phyloP scores from a whole-genome alignment of 2,113 vertebrate species.

The Podilymbus podiceps region DNA sequence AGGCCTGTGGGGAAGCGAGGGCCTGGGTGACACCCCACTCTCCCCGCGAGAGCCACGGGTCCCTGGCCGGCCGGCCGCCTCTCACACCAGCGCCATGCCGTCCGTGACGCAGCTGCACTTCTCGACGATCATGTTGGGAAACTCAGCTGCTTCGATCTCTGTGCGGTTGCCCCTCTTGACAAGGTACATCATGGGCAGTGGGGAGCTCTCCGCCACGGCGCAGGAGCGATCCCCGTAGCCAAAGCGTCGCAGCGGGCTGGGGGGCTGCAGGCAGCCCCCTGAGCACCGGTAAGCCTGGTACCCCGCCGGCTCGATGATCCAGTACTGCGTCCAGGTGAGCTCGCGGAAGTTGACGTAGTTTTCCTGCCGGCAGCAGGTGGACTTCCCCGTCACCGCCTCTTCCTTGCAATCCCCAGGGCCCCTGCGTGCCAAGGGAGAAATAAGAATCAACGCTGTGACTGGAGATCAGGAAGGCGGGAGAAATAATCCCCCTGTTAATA shows the following conservation, averaged over 20 bases:
- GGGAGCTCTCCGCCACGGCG: slow-evolving; percentile 75
- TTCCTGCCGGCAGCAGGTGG: slow-evolving; percentile 81
- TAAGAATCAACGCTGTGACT: neutral
- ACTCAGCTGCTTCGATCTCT: slow-evolving; percentile 87
- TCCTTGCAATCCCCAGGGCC: slow-evolving; percentile 81
- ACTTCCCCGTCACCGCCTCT: slow-evolving; percentile 27
- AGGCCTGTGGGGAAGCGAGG: neutral
- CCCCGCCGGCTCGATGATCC: slow-evolving; percentile 84
- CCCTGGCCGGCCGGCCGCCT: accelerated
- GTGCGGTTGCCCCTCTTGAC: slow-evolving; percentile 87
- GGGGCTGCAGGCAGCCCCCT: slow-evolving; percentile 78
- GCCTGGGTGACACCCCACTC: neutral
- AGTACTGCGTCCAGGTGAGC: slow-evolving; percentile 83
- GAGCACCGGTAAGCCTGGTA: slow-evolving; percentile 83
- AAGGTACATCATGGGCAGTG: slow-evolving; percentile 89
- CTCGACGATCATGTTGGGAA: slow-evolving; percentile 87
- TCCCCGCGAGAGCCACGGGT: neutral
- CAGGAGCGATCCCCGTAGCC: slow-evolving; percentile 79
- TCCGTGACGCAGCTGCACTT: slow-evolving; percentile 82
- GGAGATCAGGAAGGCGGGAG: neutral
- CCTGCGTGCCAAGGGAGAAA: slow-evolving; percentile 44
- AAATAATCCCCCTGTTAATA: neutral
- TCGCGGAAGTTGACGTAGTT: slow-evolving; percentile 84
- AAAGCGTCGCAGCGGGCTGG: slow-evolving; percentile 30
- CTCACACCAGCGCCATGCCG: slow-evolving; percentile 77